These are phyloP conservation scores for Apamea epomidion DNA, from an alignment of 2,888 invertebrate species.

Conservation along the genomic window DNA sequence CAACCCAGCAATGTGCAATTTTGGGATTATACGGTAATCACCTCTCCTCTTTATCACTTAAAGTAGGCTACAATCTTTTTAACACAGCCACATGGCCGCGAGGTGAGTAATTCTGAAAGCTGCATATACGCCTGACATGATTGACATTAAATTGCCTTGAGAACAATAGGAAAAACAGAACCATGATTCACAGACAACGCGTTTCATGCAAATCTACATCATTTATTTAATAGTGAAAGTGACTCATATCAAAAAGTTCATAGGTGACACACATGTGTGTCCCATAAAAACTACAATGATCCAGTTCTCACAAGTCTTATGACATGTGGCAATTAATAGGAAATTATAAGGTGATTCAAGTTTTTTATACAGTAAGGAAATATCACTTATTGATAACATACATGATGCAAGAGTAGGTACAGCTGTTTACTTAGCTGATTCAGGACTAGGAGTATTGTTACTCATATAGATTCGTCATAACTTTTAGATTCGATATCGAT, in stretches of 20 bases:
- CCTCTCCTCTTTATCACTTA: neutral
- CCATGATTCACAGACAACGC: conserved; percentile 25
- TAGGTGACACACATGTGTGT: conserved; percentile 32
- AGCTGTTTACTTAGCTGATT: conserved; percentile 37
- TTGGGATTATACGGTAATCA: neutral
- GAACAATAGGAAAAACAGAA: neutral
- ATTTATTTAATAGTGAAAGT: conserved; percentile 18
- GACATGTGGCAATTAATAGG: conserved; percentile 12
- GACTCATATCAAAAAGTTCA: conserved; percentile 33
- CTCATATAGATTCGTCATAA: conserved; percentile 24
- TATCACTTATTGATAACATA: conserved; percentile 27
- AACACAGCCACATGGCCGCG: neutral
- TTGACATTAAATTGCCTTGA: neutral
- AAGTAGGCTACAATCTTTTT: neutral
- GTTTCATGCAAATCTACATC: neutral
- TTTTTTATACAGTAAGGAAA: conserved; percentile 17
- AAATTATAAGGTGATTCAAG: conserved; percentile 16
- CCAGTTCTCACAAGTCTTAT: conserved; percentile 34
- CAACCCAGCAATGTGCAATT: neutral
- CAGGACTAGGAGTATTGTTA: conserved; percentile 17
- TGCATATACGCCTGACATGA: neutral
- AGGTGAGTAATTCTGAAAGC: neutral
- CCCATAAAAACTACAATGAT: conserved; percentile 13
- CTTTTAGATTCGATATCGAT: conserved; percentile 1
- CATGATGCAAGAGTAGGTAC: neutral